Percentiles rank a stretch among this genome's conserved stretches.
Conservation (phyloP, 2,797 vertebrate genomes). For the Antennarius maculatus region DNA sequence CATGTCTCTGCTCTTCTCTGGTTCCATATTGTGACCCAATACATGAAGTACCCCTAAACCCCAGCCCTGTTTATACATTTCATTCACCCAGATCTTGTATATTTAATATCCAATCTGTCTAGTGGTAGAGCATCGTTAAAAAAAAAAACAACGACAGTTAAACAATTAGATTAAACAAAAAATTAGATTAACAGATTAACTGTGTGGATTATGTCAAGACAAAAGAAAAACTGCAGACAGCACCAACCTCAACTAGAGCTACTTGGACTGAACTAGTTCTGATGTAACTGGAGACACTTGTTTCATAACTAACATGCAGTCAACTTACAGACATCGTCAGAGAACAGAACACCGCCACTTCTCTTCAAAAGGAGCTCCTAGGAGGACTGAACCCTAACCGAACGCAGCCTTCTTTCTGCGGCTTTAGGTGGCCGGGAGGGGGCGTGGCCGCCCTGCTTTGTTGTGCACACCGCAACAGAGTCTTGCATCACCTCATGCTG, state of each 20-base stretch:
- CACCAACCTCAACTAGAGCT: slow-evolving; percentile 2
- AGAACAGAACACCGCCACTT: background rate
- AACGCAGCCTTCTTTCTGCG: too few species aligned
- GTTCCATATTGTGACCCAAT: too few species aligned
- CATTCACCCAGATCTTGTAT: too few species aligned
- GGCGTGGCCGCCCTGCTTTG: slow-evolving; percentile 65
- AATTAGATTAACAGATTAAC: too few species aligned
- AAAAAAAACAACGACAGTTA: too few species aligned
- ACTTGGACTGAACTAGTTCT: slow-evolving; percentile 11
- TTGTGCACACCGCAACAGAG: slow-evolving; percentile 43
- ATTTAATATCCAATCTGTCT: too few species aligned
- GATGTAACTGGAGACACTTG: slow-evolving; percentile 29
- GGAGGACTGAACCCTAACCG: too few species aligned
- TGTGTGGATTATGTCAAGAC: background rate
- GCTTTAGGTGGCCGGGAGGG: slow-evolving; percentile 30
- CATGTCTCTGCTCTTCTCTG: too few species aligned
- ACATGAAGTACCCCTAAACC: too few species aligned
- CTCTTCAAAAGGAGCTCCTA: background rate
- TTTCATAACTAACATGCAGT: slow-evolving; percentile 29
- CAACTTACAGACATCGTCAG: slow-evolving; percentile 60
- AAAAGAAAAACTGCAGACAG: background rate
- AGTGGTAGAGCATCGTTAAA: too few species aligned
- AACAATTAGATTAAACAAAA: too few species aligned
- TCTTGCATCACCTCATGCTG: slow-evolving; percentile 75
- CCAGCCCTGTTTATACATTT: too few species aligned